A percentile compares a stretch with the other conserved stretches of the same genome.
Conservation (phyloP, 92 coral and sea anemone genomes). For the Actinostola sp. region DNA sequence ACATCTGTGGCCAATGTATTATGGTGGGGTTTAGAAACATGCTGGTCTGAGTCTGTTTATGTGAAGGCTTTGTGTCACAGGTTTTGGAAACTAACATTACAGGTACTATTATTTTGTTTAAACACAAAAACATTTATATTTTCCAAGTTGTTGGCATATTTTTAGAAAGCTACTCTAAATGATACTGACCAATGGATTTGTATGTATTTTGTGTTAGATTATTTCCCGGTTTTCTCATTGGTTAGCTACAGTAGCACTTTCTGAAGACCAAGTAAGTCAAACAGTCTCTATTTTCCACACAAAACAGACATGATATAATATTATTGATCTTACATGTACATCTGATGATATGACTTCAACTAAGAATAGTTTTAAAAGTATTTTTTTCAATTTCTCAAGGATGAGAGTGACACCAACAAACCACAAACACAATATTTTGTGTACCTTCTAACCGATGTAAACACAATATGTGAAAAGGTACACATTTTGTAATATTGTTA, state of each 20-base stretch:
- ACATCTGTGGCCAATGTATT: slow-evolving; percentile 67
- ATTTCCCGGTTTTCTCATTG: slow-evolving; percentile 85
- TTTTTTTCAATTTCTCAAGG: slow-evolving; percentile 2
- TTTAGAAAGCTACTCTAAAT: too few species aligned
- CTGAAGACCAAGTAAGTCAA: slow-evolving; percentile 20
- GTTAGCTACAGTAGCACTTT: slow-evolving; percentile 56
- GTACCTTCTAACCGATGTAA: slow-evolving; percentile 54
- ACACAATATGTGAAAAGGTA: slow-evolving; percentile 48
- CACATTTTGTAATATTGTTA: neutral
- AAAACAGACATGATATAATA: too few species aligned
- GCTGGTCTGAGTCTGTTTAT: slow-evolving; percentile 94
- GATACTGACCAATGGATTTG: neutral
- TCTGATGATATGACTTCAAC: neutral
- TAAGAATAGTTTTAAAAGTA: neutral
- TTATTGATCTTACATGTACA: neutral
- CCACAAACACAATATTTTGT: slow-evolving; percentile 49
- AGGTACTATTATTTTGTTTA: slow-evolving; percentile 45
- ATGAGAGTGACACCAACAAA: slow-evolving; percentile 25
- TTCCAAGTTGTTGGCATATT: too few species aligned
- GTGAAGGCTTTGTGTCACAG: slow-evolving; percentile 85
- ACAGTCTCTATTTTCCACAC: too few species aligned
- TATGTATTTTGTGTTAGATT: slow-evolving; percentile 39
- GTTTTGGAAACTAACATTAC: slow-evolving; percentile 95
- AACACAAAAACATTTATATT: neutral
- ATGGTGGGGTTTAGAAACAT: slow-evolving; percentile 80